Conservation (phyloP, 2,113 vertebrate genomes). For the Rhizomys pruinosus region DNA sequence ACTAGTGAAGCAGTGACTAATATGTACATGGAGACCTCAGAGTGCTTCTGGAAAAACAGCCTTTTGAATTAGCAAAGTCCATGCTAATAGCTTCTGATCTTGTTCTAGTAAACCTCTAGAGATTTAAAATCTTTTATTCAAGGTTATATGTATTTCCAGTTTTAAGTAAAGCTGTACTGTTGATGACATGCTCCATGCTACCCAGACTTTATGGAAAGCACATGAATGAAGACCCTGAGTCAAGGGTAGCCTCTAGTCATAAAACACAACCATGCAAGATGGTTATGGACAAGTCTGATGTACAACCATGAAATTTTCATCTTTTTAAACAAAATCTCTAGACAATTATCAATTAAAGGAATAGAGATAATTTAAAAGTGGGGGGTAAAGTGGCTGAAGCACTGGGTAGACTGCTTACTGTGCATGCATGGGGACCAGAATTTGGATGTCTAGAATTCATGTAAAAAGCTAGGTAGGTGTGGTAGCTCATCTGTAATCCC, state of each 20-base stretch:
- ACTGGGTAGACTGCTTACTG: background rate
- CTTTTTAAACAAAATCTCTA: background rate
- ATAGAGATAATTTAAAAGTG: background rate
- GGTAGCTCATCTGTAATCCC: background rate
- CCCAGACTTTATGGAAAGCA: slow-evolving; percentile 21
- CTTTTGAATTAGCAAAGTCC: slow-evolving; percentile 24
- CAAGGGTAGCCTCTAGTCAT: background rate
- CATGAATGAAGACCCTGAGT: background rate
- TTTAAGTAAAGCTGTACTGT: background rate
- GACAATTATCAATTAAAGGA: background rate
- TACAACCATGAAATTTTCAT: background rate
- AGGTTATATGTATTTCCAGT: slow-evolving; percentile 7
- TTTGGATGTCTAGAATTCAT: background rate
- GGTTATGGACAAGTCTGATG: background rate
- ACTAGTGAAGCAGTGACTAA: slow-evolving; percentile 23
- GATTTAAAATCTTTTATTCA: background rate
- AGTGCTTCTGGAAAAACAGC: background rate
- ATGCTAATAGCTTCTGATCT: background rate
- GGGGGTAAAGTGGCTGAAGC: background rate
- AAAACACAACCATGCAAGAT: background rate
- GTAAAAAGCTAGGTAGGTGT: background rate
- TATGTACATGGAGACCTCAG: background rate
- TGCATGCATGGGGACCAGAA: background rate
- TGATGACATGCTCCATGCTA: background rate
- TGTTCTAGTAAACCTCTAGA: background rate